Evolutionary conservation across 2,888 invertebrate genomes (phyloP).

Genomic region (Drosophila limbata): DNA sequence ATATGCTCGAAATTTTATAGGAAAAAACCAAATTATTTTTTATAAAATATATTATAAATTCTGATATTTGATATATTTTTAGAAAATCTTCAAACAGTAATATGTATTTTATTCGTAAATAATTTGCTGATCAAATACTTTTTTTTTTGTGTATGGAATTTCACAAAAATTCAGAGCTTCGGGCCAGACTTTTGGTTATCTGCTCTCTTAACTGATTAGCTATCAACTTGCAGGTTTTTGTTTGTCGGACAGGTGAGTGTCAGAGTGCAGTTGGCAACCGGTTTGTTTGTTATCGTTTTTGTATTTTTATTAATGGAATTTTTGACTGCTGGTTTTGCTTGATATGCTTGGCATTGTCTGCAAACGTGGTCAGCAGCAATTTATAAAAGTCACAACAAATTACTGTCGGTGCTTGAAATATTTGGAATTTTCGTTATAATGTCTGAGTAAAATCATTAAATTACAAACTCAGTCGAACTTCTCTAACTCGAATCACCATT

Average conservation of each 20-base stretch:
- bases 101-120: background rate
- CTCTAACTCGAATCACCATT: too few species aligned
- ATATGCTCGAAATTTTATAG: background rate
- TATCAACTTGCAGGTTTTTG: constrained; percentile 10
- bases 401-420: background rate
- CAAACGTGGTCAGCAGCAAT: constrained; percentile 37
- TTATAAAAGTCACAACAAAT: constrained; percentile 4
- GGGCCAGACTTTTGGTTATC: constrained; percentile 4
- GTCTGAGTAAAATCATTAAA: background rate
- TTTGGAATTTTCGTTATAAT: background rate
- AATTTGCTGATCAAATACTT: background rate
- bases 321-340: constrained; percentile 16
- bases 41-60: background rate
- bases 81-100: background rate
- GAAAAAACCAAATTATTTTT: background rate
- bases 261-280: constrained; percentile 49
- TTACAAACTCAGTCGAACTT: too few species aligned
- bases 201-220: constrained; percentile 11
- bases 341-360: constrained; percentile 28
- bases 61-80: constrained; percentile 4
- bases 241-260: constrained; percentile 4
- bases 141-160: background rate
- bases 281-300: constrained; percentile 46
- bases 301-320: constrained; percentile 12
- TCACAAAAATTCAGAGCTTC: constrained; percentile 7